A percentile compares a stretch with the other conserved stretches of the same genome.
Evolutionary conservation across 2,797 vertebrate genomes (phyloP).

Genomic region (Nannoperca obscura): DNA sequence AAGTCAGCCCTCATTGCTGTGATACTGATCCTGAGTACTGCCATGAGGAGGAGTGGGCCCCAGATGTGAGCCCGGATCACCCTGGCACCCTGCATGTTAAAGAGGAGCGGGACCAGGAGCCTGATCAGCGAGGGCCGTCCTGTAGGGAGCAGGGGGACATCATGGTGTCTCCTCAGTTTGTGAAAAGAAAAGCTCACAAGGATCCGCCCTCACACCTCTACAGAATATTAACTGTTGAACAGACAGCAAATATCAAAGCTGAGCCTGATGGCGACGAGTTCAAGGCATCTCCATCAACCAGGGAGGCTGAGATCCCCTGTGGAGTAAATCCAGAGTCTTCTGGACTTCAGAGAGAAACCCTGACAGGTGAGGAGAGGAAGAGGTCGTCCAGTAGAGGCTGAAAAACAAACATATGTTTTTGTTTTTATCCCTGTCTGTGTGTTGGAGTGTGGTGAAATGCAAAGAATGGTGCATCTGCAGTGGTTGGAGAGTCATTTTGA

Average conservation of each 20-base stretch:
- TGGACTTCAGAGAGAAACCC: not conserved
- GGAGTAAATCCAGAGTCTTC: not conserved
- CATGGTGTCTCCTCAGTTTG: not conserved
- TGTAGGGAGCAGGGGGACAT: not conserved
- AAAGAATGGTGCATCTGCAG: not conserved
- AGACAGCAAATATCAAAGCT: constrained; percentile 17
- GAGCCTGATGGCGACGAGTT: constrained; percentile 3
- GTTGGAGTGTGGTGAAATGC: not conserved
- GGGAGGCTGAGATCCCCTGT: not conserved
- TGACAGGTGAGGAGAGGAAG: constrained; percentile 10
- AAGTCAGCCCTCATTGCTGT: not conserved
- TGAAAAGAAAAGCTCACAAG: not conserved
- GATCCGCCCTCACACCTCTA: constrained; percentile 5
- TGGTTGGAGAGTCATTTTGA: not conserved
- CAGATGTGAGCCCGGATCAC: not conserved
- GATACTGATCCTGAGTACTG: not conserved
- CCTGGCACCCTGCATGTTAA: not conserved
- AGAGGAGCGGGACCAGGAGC: not conserved
- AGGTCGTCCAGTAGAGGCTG: not conserved
- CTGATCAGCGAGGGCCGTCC: not conserved
- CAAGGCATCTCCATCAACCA: not conserved
- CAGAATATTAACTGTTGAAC: constrained; percentile 9
- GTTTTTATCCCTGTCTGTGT: not conserved
- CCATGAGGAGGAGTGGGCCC: not conserved
- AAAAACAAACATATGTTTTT: not conserved